Evolutionary conservation across 1,140 invertebrate genomes (phyloP).

Genomic region (Temnothorax nylanderi): DNA sequence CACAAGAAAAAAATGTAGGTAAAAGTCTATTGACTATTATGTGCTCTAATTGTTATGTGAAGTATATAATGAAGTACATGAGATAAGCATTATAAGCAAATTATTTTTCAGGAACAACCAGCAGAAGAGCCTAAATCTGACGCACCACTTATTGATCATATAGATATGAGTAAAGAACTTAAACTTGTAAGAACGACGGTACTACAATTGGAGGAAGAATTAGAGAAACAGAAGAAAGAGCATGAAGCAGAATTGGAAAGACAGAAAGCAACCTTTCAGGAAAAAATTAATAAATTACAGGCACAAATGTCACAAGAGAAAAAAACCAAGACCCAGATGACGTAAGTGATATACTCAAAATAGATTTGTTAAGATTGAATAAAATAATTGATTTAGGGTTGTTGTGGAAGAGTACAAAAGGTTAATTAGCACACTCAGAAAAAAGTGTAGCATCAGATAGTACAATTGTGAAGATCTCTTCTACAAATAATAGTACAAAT

Average conservation of each 20-base stretch:
- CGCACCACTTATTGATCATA: conserved; percentile 70
- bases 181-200: conserved; percentile 80
- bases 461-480: too few relatives aligned
- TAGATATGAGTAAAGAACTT: conserved; percentile 81
- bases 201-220: conserved; percentile 79
- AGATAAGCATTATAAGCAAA: neutral
- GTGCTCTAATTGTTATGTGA: neutral
- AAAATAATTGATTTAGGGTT: conserved; percentile 79
- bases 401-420: conserved; percentile 89
- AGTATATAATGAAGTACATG: too few relatives aligned
- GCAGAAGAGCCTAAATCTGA: conserved; percentile 72
- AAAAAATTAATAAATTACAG: conserved; percentile 81
- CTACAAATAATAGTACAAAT: too few relatives aligned
- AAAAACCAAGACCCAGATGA: conserved; percentile 82
- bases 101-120: conserved; percentile 59
- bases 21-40: neutral
- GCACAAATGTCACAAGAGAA: conserved; percentile 82
- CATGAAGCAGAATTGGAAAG: conserved; percentile 72
- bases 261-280: conserved; percentile 77
- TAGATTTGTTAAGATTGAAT: neutral
- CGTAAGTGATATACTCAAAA: conserved; percentile 73
- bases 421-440: conserved; percentile 88
- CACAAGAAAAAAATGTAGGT: conserved; percentile 76
- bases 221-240: conserved; percentile 79
- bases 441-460: too few relatives aligned